Evolutionary conservation across 2,797 vertebrate species (phyloP), one percentile per base, ranked within the genome.

Genomic region (Neosilurus hyrtlii): DNA sequence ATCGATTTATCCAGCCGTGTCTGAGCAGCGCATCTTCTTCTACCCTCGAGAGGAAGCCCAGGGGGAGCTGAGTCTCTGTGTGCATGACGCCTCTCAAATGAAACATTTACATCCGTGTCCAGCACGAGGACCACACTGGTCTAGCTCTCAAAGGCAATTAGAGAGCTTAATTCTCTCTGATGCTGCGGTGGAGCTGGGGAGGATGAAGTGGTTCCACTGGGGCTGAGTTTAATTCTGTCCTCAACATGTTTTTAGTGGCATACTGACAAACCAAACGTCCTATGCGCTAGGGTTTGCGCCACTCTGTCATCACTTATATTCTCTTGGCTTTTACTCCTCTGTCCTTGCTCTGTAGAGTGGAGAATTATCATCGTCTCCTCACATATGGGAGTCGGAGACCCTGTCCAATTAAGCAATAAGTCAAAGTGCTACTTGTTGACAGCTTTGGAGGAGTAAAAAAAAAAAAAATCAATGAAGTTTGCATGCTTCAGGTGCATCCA

Each of bases 1-100:
- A 86, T 88, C 82, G 82, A 86, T 88, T 89, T 86, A 88, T 81
- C 73, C 80, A 57, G 77, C 66, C 82, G 63, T 83, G 84, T 87
- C 85, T 87, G 82, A 73, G 79, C 57, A 12, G 52, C 54, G 16
- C 66, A 26, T 74, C 49, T 26, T 20, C 51, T 22, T 54, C 74
- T 80, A 66, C 67, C 37, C 61, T 67, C 30, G 51, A 65, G 24
- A 37, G 4, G 65, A 84, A 62, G 61, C 18, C 37, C 59, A 77
- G 37, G 3, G 61, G 81, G 24, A 73, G 82, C 66, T 14, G 68
- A 14, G 49, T 80, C 72, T 74, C 70, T 9, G 15, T 35, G 63
- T 67, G 43, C 78, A 35, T 71, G 73, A 65, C 57, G 65, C 65
- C 81, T 80, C 83, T 83, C 81, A 57, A 49, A 79, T 77, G 83